phyloP scores from a whole-genome alignment of 2,113 vertebrate genomes.

The Pyxicephalus adspersus region DNA sequence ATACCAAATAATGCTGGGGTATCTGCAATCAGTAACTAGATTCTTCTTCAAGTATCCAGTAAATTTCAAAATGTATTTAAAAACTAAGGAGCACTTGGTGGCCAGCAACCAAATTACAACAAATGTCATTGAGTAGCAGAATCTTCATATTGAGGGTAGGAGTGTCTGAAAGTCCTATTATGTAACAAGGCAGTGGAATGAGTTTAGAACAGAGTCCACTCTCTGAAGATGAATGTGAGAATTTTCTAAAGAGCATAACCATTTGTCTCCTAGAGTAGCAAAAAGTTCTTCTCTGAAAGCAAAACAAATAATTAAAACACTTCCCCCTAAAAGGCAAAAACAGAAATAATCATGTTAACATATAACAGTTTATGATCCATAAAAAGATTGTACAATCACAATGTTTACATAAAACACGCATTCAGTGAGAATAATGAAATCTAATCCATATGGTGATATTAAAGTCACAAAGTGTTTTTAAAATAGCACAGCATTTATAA shows the following conservation, averaged over 20 bases:
- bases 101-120: conserved; percentile 68
- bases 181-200: conserved; percentile 71
- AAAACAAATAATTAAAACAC: conserved; percentile 66
- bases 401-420: neutral
- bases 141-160: conserved; percentile 60
- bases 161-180: conserved; percentile 64
- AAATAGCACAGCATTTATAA: no score
- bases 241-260: conserved; percentile 66
- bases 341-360: conserved; percentile 33
- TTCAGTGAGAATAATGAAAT: neutral
- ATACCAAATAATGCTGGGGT: conserved; percentile 34
- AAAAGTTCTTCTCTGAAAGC: conserved; percentile 72
- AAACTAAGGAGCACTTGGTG: conserved; percentile 76
- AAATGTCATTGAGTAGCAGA: conserved; percentile 63
- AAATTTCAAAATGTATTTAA: conserved; percentile 68
- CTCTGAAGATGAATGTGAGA: conserved; percentile 56
- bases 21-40: conserved; percentile 64
- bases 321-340: conserved; percentile 59
- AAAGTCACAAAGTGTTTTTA: no score
- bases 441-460: no score
- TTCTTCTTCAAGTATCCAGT: conserved; percentile 71
- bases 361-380: no score
- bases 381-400: neutral
- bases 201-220: conserved; percentile 66
- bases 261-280: conserved; percentile 64